These are phyloP conservation scores for Amblyteles armatorius DNA, from an alignment of 2,888 invertebrate genomes.

Conservation along the genomic window DNA sequence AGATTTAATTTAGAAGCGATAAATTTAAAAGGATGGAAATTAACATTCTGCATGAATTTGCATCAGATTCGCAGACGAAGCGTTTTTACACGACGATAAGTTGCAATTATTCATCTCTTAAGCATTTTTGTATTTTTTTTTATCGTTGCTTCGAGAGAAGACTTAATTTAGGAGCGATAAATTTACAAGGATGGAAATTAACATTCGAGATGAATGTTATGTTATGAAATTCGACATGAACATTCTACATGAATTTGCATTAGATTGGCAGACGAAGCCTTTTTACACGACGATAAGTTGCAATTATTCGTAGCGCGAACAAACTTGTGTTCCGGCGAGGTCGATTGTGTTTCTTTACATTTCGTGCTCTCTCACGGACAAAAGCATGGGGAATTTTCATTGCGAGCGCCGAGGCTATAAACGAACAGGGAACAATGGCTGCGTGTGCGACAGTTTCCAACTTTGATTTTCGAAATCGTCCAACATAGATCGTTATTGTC, in stretches of 20 bases:
- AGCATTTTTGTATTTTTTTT: too few relatives aligned
- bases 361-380: constrained; percentile 56
- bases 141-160: neutral
- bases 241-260: neutral
- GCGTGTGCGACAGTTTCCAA: too few relatives aligned
- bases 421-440: too few relatives aligned
- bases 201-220: too few relatives aligned
- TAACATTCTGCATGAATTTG: neutral
- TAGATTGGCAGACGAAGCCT: neutral
- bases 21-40: too few relatives aligned
- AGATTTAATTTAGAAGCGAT: too few relatives aligned
- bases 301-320: constrained; percentile 25
- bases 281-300: constrained; percentile 2
- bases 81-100: neutral
- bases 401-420: neutral
- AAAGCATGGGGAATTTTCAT: constrained; percentile 4
- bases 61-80: neutral
- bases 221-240: too few relatives aligned
- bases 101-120: constrained; percentile 4
- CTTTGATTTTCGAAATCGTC: too few relatives aligned
- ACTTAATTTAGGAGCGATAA: too few relatives aligned
- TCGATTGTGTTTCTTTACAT: constrained; percentile 28
- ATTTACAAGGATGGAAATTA: too few relatives aligned
- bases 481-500: too few relatives aligned
- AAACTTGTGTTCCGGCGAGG: constrained; percentile 8